Base-by-base conservation (phyloP, 1,140 invertebrate genomes). In the Solenopsis invicta region DNA sequence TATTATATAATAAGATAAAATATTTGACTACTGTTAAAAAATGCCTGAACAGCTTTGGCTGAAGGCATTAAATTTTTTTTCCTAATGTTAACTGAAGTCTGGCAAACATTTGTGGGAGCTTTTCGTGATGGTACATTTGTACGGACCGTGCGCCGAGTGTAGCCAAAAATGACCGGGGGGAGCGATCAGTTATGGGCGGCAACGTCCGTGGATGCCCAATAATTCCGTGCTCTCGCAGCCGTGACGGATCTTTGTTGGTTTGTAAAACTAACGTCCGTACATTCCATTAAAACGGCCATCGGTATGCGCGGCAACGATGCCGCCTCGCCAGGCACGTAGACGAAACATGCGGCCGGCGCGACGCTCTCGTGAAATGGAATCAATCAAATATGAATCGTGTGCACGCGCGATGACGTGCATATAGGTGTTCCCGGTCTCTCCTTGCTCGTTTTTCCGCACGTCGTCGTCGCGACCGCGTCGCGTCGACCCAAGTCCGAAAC, bases 381-480 rank as follows among this genome's bases (percentile, higher is more conserved):
- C 94, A 93, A 95, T 95, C 94, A 95, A 95, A 94, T 93, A 88
- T 91, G 92, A 94, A 94, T 94, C 87, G 90, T 86, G 82, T 69
- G 41, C 66, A 69, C 87, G 89, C 85, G 87, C 89, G 91, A 87
- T 69, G 56, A 84, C 85, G 69, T 76, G 64, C 66, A 82, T 80
- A 76, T 59, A 61, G 82, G 54, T 50, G 69, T 85, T 86, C 67
- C 37, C 21, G 67, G 16, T 37, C 48, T 64, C 48, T 67, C 72
- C 45, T 72, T 50, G 54, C 37, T 89, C 56, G 77, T 66, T 85
- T 67, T 67, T 54, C 50, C 34, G 34, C 34, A 24, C 29, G 45
- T 67, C 50, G 41, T 45, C 54, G 45, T 45, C 66, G 80, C 54
- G 41, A 13, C 41, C 24, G 52, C 34, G 71, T 81, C 69, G 21